Base-by-base conservation (phyloP, 2,113 vertebrate species). In the Oncorhynchus keta region DNA sequence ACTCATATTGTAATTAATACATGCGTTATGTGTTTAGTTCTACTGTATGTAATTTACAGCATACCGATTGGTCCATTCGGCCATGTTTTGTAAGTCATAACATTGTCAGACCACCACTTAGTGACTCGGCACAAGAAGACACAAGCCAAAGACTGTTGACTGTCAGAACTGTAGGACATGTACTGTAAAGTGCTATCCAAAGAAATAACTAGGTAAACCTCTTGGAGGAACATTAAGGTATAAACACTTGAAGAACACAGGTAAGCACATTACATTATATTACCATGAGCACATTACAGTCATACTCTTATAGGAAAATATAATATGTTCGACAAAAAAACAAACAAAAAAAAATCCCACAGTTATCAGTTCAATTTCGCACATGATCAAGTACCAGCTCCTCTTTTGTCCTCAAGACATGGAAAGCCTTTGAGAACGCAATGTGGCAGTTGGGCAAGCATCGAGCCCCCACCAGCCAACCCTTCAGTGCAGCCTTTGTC, bases 401-500 rank as follows among this genome's bases (percentile, higher is more conserved):
- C 59, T 62, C 5, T 22, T 9, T 62, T 22, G 59, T 62, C 59
- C 3, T 62, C 59, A n/a, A 62, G n/a, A 62, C n/a, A 11, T 22
- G 59, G 7, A 22, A 22, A 24, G 59, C n/a, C 59, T 62, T 62
- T 62, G 5, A 24, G 20, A 22, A 22, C 7, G 51, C 16, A 8
- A 62, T 22, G n/a, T 22, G 59, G 18, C 24, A 22, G n/a, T 62
- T 62, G 59, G 59, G n/a, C 59, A 57, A 20, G 13, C 4, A 20
- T 20, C 4, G 20, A 5, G 16, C n/a, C 59, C n/a, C n/a, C 7
- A 7, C 59, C 20, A 61, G 18, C 18, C 18, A n/a, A 61, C 59
- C 59, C n/a, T 22, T 22, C n/a, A 11, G 59, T 22, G 59, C n/a
- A 22, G 59, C 59, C 59, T 77, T 79, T 49, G 74, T 76, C 81